phyloP scores from a whole-genome alignment of 2,888 invertebrate species.

The Dilophus febrilis region DNA sequence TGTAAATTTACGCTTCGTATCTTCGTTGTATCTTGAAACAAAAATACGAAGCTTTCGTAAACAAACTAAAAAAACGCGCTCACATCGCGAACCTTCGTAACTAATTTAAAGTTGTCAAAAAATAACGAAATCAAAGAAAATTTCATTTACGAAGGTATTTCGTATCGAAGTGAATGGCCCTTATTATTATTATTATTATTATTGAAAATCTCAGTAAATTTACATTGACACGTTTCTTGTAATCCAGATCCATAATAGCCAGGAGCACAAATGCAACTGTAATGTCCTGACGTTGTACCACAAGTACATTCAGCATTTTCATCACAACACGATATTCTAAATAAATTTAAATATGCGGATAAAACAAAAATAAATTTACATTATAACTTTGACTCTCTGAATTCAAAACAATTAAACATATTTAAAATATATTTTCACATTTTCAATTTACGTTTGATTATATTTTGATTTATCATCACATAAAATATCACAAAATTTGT shows the following conservation, averaged over 20 bases:
- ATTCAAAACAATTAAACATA: background rate
- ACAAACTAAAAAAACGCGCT: too few species aligned
- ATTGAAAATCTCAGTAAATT: conserved; percentile 15
- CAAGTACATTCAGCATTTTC: conserved; percentile 42
- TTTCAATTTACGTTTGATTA: conserved; percentile 8
- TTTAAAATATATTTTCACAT: too few species aligned
- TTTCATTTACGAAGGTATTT: too few species aligned
- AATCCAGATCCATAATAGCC: conserved; percentile 50
- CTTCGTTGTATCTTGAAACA: too few species aligned
- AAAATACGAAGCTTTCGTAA: too few species aligned
- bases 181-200: background rate
- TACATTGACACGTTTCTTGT: conserved; percentile 39
- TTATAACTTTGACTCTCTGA: background rate
- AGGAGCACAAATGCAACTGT: conserved; percentile 44
- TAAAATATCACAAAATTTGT: conserved; percentile 34
- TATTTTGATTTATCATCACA: conserved; percentile 28
- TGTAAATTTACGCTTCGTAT: too few species aligned
- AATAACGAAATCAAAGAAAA: background rate
- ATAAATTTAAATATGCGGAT: background rate
- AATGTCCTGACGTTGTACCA: conserved; percentile 48
- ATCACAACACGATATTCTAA: conserved; percentile 37
- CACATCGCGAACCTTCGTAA: too few species aligned
- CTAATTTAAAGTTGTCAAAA: background rate
- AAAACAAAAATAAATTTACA: background rate
- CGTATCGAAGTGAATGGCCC: too few species aligned